These are phyloP conservation scores for Petaurus breviceps DNA, from an alignment of 2,113 vertebrate genomes.

Conservation along the genomic window DNA sequence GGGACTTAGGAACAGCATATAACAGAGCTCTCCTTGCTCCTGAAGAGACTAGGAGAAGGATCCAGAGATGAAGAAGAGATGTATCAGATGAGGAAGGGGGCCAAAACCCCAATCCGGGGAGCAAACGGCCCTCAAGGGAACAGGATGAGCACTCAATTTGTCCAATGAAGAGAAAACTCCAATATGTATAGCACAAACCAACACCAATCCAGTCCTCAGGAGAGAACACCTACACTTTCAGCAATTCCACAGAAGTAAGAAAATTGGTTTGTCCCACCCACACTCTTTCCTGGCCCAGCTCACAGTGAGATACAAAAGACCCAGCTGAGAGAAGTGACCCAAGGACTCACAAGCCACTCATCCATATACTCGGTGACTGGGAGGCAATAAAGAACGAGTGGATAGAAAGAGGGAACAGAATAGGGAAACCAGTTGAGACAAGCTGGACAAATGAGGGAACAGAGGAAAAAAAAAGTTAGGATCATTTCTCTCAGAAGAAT, in stretches of 20 bases:
- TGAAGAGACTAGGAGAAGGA: not conserved
- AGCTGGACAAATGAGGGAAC: not conserved
- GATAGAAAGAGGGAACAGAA: not conserved
- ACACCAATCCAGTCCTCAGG: not conserved
- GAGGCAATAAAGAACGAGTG: not conserved
- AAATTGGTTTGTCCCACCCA: not conserved
- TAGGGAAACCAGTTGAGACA: not conserved
- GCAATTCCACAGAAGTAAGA: not conserved
- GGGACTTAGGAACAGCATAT: not conserved
- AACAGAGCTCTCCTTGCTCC: not conserved
- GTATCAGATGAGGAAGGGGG: not conserved
- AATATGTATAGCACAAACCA: not conserved
- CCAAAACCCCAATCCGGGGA: not conserved
- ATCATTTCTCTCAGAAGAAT: not conserved
- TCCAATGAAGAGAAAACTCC: not conserved
- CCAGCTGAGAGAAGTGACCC: not conserved
- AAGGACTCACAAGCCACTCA: not conserved
- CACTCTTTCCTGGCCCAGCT: not conserved
- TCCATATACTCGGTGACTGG: not conserved
- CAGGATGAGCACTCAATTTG: not conserved
- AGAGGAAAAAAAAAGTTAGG: not conserved
- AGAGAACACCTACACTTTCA: not conserved
- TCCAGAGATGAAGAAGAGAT: not conserved
- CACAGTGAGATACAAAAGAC: not conserved
- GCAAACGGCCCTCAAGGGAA: not conserved